phyloP scores from a whole-genome alignment of 2,888 invertebrate species.

The Empis stercorea region DNA sequence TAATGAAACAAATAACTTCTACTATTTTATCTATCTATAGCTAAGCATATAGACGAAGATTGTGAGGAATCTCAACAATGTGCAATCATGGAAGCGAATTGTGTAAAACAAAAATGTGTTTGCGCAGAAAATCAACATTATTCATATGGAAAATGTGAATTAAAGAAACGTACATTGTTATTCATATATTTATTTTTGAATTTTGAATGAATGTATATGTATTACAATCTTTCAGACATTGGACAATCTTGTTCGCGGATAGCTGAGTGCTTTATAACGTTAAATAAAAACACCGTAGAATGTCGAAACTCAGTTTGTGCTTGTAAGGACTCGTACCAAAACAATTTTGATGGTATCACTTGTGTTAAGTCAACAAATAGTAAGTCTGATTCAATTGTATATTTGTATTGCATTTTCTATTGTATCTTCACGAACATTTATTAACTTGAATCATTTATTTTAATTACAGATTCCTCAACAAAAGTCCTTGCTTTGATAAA shows the following conservation, averaged over 20 bases:
- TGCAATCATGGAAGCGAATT: slow-evolving; percentile 10
- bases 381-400: no score
- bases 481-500: no score
- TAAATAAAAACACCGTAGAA: slow-evolving; percentile 7
- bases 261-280: slow-evolving; percentile 9
- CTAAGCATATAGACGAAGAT: slow-evolving; percentile 2
- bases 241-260: slow-evolving; percentile 9
- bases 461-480: no score
- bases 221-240: slow-evolving; percentile 1
- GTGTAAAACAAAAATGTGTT: slow-evolving; percentile 7
- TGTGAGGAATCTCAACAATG: slow-evolving; percentile 12
- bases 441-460: no score
- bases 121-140: slow-evolving; percentile 8
- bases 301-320: slow-evolving; percentile 11
- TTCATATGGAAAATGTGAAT: slow-evolving; percentile 9
- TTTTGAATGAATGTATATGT: not conserved
- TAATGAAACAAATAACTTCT: no score
- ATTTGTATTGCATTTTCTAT: no score
- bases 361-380: no score
- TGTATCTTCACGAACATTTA: no score
- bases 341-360: no score
- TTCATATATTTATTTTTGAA: not conserved
- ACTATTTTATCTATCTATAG: no score
- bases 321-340: slow-evolving; percentile 5
- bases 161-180: slow-evolving; percentile 9